Conservation (phyloP, 1,140 invertebrate species). For the Cylas formicarius region DNA sequence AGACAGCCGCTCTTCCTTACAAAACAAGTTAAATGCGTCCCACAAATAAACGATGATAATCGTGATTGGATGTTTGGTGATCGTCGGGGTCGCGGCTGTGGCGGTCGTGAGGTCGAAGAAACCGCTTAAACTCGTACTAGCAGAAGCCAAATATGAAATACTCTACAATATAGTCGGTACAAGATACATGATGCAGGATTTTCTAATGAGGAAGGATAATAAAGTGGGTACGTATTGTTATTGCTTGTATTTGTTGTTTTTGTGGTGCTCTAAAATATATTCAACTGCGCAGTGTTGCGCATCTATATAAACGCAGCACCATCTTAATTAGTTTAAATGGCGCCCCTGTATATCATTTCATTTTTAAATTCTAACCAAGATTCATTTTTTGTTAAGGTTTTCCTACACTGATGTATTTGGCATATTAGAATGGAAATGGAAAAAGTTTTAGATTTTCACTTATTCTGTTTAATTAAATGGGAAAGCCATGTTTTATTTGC, state of each 20-base stretch:
- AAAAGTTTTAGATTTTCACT: too few species aligned
- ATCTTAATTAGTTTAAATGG: not conserved
- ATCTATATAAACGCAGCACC: not conserved
- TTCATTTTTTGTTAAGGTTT: too few species aligned
- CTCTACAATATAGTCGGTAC: slow-evolving; percentile 49
- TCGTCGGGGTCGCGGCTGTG: slow-evolving; percentile 27
- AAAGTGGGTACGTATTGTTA: slow-evolving; percentile 50
- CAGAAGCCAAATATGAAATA: slow-evolving; percentile 45
- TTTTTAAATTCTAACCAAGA: not conserved
- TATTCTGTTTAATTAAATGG: too few species aligned
- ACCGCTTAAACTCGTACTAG: slow-evolving; percentile 29
- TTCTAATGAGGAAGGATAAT: slow-evolving; percentile 44
- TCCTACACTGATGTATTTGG: too few species aligned
- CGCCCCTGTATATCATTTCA: not conserved
- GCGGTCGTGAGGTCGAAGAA: slow-evolving; percentile 33
- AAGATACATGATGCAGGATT: slow-evolving; percentile 47
- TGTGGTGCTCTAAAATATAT: too few species aligned
- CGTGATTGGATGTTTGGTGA: slow-evolving; percentile 22
- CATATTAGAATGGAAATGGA: too few species aligned
- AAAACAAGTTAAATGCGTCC: too few species aligned
- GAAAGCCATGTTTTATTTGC: too few species aligned
- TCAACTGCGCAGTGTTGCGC: not conserved
- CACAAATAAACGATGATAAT: slow-evolving; percentile 23
- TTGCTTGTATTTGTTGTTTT: too few species aligned
- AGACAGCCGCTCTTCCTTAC: too few species aligned